Evolutionary conservation across 2,888 invertebrate genomes (phyloP), one percentile per base, ranked within the genome.

Genomic region (Gibbula magus): DNA sequence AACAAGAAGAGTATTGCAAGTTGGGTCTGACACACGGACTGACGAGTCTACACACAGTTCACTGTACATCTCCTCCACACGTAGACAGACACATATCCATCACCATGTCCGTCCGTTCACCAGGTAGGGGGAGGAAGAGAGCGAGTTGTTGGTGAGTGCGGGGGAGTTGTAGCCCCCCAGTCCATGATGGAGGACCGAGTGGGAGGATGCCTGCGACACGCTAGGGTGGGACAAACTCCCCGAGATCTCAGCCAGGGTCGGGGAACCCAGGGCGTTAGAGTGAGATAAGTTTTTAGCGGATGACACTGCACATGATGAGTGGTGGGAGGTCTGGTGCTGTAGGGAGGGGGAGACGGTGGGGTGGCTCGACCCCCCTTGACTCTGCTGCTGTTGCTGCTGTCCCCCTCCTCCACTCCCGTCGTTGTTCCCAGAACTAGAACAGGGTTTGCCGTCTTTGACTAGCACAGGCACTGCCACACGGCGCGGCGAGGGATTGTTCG

Each of bases 381-480:
- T 51, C 16, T 78, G 76, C 92, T 93, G 84, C 85, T 85, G 86
- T 86, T 84, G 76, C 75, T 79, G 78, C 66, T 70, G 76, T 0
- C 77, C 84, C 13, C 80, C 77, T 53, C 77, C 77, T 75, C 81
- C 79, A 25, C 77, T 67, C 54, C 80, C 81, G 22, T 81, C 79
- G 76, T 83, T 78, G 75, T 82, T 79, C 84, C 86, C 86, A 75
- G 84, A 81, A 88, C 94, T 93, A 93, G 82, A 92, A 93, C 86
- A 94, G 91, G 94, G 88, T 94, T 94, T 87, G 94, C 94, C 93
- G 88, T 93, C 93, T 92, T 92, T 93, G 77, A 91, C 93, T 84
- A 92, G 93, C 93, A 91, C 94, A 92, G 89, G 93, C 90, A 92
- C 92, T 13, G 91, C 91, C 8, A 92, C 92, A 13, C 91, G 85